Percentiles rank a stretch among this genome's conserved stretches.
Evolutionary conservation across 2,888 invertebrate genomes (phyloP).

Genomic region (Hydraecia micacea): DNA sequence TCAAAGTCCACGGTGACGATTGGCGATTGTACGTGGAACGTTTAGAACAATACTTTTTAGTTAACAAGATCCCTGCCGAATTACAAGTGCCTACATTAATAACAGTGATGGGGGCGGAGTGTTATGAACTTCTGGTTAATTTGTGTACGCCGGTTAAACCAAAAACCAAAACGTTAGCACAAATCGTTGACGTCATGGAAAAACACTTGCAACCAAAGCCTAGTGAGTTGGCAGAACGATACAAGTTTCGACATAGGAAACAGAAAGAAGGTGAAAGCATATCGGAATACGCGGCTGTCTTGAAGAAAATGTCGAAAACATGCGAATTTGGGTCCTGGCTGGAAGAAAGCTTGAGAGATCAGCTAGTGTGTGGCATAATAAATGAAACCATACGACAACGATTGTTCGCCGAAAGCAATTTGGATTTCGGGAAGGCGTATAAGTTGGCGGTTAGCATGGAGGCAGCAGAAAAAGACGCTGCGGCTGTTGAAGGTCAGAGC

Average conservation of each 20-base stretch:
- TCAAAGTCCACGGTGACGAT: background rate
- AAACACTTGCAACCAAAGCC: constrained; percentile 9
- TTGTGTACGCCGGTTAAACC: too few relatives aligned
- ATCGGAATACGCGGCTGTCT: constrained; percentile 2
- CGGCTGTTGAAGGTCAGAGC: too few relatives aligned
- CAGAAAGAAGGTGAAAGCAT: constrained; percentile 3
- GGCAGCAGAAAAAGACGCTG: too few relatives aligned
- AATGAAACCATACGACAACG: constrained; percentile 4
- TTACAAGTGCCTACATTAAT: too few relatives aligned
- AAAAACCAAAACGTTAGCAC: background rate
- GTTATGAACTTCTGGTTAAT: too few relatives aligned
- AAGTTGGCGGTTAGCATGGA: too few relatives aligned
- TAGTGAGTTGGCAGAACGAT: background rate
- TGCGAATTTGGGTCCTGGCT: background rate
- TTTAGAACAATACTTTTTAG: too few relatives aligned
- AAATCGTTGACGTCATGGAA: constrained; percentile 8
- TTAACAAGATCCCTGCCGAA: too few relatives aligned
- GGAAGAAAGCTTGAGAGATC: background rate
- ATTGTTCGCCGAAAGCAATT: background rate
- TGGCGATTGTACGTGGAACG: too few relatives aligned
- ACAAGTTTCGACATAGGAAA: background rate
- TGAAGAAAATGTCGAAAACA: constrained; percentile 1
- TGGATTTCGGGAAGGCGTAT: too few relatives aligned
- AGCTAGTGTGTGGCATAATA: background rate
- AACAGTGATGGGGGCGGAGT: too few relatives aligned